Base-by-base conservation (phyloP, 2,113 vertebrate genomes). In the Ctenodactylus gundi region DNA sequence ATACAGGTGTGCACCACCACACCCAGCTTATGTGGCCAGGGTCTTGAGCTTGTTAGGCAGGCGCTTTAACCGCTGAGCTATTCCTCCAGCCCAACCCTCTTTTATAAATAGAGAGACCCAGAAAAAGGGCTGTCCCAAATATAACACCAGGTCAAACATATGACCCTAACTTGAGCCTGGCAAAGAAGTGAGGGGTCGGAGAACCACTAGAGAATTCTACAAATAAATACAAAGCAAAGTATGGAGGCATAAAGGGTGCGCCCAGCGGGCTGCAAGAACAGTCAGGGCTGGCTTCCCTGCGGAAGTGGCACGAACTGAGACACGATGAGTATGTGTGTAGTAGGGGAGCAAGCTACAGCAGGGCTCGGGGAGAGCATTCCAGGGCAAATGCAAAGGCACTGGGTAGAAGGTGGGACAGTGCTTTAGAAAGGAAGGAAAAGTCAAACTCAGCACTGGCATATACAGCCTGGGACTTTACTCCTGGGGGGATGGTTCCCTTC, bases 211-310 rank as follows among this genome's bases (percentile, higher is more conserved):
- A 58, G 84, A 84, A 14, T n/a, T 29, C 1, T 6, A 51, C 14
- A 9, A 20, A 82, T 13, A 36, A 57, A 36, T 20, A 27, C 29
- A 83, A 53, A 65, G 73, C 13, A 27, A 73, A 49, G 36, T 36
- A 25, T 18, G 7, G 31, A 46, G 25, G 12, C 2, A 29, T 25
- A 8, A 60, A 41, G 5, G 34, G 4, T 0, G 0, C 15, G 31
- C 14, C 4, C 27, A 12, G 21, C 20, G 55, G n/a, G 36, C 36
- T 1, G 10, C 15, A 25, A 64, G 75, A 72, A 36, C 53, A 65
- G 49, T 18, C 27, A 29, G 39, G 81, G 62, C 53, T 72, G 70
- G 41, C 55, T 60, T 88, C 75, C 57, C 27, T 39, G 57, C 5
- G 31, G 67, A 78, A 78, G 60, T 8, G 7, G 36, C 31, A 41